Base-by-base conservation (phyloP, 2,113 vertebrate species). In the Lagopus leucura region DNA sequence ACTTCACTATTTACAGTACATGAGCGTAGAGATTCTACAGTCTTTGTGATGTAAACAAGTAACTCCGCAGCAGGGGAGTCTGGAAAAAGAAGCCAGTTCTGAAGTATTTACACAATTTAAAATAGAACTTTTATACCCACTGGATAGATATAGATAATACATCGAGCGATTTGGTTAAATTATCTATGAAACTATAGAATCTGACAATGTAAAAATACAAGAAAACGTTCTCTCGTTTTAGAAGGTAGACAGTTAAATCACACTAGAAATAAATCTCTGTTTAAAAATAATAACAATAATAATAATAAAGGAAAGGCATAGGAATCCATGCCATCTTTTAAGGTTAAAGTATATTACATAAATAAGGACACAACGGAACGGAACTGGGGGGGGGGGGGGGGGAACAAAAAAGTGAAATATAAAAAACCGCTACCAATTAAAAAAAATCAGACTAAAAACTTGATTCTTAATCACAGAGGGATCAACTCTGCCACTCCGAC, bases 161-260 rank as follows among this genome's bases (percentile, higher is more conserved):
- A 99, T 97, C 98, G 97, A 98, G 98, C 98, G 98, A 98, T 98
- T 98, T 98, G 98, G 98, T 98, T 98, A 98, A 98, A 98, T 98
- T 98, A 98, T 99, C 99, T 99, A 99, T 97, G 99, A 99, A 99
- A 99, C 99, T 99, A 99, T 99, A 98, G 98, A 98, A 99, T 99
- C 99, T 99, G 98, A 99, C 98, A 98, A 99, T 99, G 99, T 98
- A 99, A 99, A 99, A 99, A 99, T 99, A 99, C 99, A 99, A 98
- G 99, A 98, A 99, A 99, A 99, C 98, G 97, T 98, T 98, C 98
- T 98, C 97, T 98, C 96, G 96, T 99, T 98, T 98, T 98, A 98
- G 98, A 98, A 98, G 98, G 97, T 97, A 99, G 98, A 99, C 98
- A 97, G 98, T 98, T 98, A 99, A 99, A 99, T 98, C 99, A 99